Evolutionary conservation across 2,888 invertebrate species (phyloP).

Genomic region (Monochamus alternatus): DNA sequence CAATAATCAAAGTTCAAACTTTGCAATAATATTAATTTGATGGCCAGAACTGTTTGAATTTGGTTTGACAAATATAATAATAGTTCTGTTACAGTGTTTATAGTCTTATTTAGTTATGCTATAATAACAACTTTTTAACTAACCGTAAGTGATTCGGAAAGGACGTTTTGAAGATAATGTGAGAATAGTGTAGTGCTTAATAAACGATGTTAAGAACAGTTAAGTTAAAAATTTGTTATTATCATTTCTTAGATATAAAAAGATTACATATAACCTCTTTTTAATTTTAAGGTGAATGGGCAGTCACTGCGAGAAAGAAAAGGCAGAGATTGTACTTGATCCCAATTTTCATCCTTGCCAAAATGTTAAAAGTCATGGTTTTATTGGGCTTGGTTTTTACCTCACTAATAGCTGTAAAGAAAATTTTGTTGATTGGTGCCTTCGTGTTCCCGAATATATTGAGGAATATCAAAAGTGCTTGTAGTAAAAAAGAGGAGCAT

Average conservation of each 20-base stretch:
- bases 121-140: slow-evolving; percentile 52
- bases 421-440: slow-evolving; percentile 76
- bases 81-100: too few relatives aligned
- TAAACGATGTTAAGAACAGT: slow-evolving; percentile 28
- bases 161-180: neutral
- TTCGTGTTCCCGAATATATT: slow-evolving; percentile 72
- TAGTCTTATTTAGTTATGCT: neutral
- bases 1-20: too few relatives aligned
- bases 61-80: too few relatives aligned
- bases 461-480: slow-evolving; percentile 55
- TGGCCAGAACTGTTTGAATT: too few relatives aligned
- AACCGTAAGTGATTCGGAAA: slow-evolving; percentile 7
- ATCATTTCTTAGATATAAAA: slow-evolving; percentile 23
- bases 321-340: slow-evolving; percentile 62
- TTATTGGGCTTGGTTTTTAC: slow-evolving; percentile 77
- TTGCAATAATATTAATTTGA: too few relatives aligned
- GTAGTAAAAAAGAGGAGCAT: slow-evolving; percentile 39
- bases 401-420: slow-evolving; percentile 79
- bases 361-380: slow-evolving; percentile 75
- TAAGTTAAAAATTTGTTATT: slow-evolving; percentile 54
- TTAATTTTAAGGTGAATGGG: slow-evolving; percentile 35
- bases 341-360: slow-evolving; percentile 73
- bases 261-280: neutral
- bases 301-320: slow-evolving; percentile 34
- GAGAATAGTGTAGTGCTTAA: slow-evolving; percentile 3